Conservation (phyloP, 2,888 invertebrate species). For the Coecobrya sp. region DNA sequence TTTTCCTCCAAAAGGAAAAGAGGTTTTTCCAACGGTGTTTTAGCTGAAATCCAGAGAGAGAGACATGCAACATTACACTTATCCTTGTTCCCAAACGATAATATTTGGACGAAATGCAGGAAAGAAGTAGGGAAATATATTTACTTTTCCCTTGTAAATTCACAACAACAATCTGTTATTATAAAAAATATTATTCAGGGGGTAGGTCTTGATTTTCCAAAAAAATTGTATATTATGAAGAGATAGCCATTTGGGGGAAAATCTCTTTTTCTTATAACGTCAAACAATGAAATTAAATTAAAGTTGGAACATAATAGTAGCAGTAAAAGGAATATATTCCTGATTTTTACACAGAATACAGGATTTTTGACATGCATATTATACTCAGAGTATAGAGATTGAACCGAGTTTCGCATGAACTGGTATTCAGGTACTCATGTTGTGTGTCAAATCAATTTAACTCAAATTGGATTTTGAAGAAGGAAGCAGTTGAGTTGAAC, state of each 20-base stretch:
- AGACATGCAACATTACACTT: constrained; percentile 33
- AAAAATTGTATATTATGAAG: not conserved
- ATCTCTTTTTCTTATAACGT: not conserved
- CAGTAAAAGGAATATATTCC: not conserved
- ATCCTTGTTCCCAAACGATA: constrained; percentile 4
- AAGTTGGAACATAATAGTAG: not conserved
- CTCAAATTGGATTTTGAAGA: constrained; percentile 42
- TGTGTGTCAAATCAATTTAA: constrained; percentile 42
- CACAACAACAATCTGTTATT: not conserved
- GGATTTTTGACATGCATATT: not conserved
- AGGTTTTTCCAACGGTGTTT: not conserved
- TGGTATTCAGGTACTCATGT: not conserved
- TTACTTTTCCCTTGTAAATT: not conserved
- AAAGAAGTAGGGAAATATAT: not conserved
- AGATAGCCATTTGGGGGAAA: not conserved
- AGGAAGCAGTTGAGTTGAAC: constrained; percentile 37
- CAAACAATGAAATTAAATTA: not conserved
- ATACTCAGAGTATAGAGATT: not conserved
- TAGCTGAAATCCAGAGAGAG: not conserved
- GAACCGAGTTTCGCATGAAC: constrained; percentile 1
- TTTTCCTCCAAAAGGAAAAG: not conserved
- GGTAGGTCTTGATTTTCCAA: not conserved
- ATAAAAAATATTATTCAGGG: not conserved
- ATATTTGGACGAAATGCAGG: not conserved
- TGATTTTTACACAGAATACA: not conserved